Conservation (phyloP, 2,797 vertebrate genomes). For the Melanotaenia pygmaea region DNA sequence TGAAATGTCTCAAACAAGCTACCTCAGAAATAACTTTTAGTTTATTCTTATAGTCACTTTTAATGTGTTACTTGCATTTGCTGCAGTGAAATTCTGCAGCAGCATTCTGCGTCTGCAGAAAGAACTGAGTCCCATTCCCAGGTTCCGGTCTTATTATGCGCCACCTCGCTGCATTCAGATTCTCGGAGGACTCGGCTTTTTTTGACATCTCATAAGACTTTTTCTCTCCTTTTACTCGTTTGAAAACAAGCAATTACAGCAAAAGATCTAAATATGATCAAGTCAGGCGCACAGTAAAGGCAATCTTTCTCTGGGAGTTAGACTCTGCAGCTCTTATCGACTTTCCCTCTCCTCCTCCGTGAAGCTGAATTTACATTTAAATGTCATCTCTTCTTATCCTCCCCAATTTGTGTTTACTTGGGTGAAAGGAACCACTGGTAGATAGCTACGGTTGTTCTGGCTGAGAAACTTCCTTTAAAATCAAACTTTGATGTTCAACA, state of each 20-base stretch:
- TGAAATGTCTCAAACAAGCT: neutral
- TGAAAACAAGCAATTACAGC: conserved; percentile 44
- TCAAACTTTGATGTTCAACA: conserved; percentile 3
- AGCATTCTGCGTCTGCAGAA: too few species aligned
- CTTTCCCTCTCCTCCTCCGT: conserved; percentile 15
- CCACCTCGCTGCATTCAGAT: neutral
- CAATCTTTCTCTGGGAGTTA: conserved; percentile 27
- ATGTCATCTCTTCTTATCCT: conserved; percentile 43
- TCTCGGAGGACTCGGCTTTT: neutral
- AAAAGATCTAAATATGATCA: conserved; percentile 48
- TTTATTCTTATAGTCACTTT: too few species aligned
- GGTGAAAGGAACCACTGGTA: conserved; percentile 21
- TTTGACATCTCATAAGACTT: neutral
- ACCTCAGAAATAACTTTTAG: too few species aligned
- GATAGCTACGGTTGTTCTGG: conserved; percentile 19
- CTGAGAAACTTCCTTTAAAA: neutral
- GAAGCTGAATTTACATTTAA: conserved; percentile 57
- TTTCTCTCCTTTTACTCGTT: neutral
- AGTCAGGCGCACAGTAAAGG: conserved; percentile 3
- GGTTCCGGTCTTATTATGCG: neutral
- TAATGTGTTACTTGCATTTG: too few species aligned
- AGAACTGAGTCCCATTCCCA: too few species aligned
- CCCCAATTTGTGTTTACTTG: conserved; percentile 13
- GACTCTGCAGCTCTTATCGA: conserved; percentile 47
- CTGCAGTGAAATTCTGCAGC: too few species aligned